A percentile compares a stretch with the other conserved stretches of the same genome.
Conservation (phyloP, 1,140 invertebrate genomes). For the Drosophila micromelanica region DNA sequence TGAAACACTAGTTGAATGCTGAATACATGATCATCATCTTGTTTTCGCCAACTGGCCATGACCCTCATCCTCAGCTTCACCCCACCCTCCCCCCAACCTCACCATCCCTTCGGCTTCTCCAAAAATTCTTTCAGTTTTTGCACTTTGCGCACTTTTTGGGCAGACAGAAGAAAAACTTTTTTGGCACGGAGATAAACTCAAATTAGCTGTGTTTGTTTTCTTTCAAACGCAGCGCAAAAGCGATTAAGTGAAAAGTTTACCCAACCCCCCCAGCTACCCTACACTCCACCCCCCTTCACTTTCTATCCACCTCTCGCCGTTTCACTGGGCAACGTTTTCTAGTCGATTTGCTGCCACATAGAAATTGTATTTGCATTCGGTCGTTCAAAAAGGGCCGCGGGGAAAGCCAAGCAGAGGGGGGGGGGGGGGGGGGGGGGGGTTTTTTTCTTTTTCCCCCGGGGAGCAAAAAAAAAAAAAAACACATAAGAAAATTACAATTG, state of each 20-base stretch:
- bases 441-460: neutral
- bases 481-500: no score
- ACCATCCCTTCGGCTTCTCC: neutral
- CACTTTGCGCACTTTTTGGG: constrained; percentile 46
- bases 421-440: neutral
- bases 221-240: constrained; percentile 72
- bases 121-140: constrained; percentile 18
- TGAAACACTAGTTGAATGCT: constrained; percentile 42
- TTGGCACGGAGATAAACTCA: constrained; percentile 68
- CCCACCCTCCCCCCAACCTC: no score
- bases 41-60: constrained; percentile 9
- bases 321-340: constrained; percentile 52
- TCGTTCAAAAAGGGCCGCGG: constrained; percentile 4
- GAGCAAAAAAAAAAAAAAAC: neutral
- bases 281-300: constrained; percentile 1
- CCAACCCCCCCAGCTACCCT: neutral
- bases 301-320: neutral
- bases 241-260: constrained; percentile 78
- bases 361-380: constrained; percentile 74
- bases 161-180: constrained; percentile 31
- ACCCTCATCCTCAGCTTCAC: no score
- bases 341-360: constrained; percentile 74
- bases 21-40: constrained; percentile 36
- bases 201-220: constrained; percentile 81
- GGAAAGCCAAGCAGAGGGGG: neutral